Percentiles rank a stretch among this genome's conserved stretches.
These are phyloP conservation scores for Mamestra brassicae DNA, from an alignment of 2,888 invertebrate species.

Conservation along the genomic window DNA sequence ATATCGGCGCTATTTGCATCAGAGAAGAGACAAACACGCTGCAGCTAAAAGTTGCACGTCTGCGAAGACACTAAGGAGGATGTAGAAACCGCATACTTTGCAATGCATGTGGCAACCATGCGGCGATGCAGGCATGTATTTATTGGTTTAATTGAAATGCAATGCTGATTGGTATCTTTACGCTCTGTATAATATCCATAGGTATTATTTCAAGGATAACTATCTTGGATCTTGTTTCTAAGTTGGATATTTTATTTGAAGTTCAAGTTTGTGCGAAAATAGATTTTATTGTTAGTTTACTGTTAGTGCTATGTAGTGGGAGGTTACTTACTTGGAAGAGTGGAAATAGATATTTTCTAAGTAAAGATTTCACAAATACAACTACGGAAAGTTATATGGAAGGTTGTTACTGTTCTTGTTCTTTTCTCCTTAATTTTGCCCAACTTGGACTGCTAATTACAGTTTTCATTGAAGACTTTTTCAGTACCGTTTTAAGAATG, in stretches of 20 bases:
- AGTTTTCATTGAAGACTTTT: slow-evolving; percentile 10
- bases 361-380: not conserved
- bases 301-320: not conserved
- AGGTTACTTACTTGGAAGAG: not conserved
- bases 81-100: slow-evolving; percentile 14
- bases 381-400: not conserved
- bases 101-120: slow-evolving; percentile 16
- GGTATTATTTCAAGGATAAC: not conserved
- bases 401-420: slow-evolving; percentile 5
- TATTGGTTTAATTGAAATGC: slow-evolving; percentile 30
- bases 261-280: slow-evolving; percentile 15
- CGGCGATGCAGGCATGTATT: not conserved
- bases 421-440: not conserved
- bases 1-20: not conserved
- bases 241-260: slow-evolving; percentile 1
- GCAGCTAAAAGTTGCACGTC: not conserved
- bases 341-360: not conserved
- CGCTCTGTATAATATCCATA: slow-evolving; percentile 19
- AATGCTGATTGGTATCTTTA: slow-evolving; percentile 25
- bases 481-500: not conserved
- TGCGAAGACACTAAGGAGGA: not conserved
- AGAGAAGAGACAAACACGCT: not conserved
- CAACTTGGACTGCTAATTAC: slow-evolving; percentile 23
- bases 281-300: slow-evolving; percentile 12
- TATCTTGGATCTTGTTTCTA: slow-evolving; percentile 14